Evolutionary conservation across 2,113 vertebrate species (phyloP), one percentile per base, ranked within the genome.

Genomic region (Pampusana beccarii): DNA sequence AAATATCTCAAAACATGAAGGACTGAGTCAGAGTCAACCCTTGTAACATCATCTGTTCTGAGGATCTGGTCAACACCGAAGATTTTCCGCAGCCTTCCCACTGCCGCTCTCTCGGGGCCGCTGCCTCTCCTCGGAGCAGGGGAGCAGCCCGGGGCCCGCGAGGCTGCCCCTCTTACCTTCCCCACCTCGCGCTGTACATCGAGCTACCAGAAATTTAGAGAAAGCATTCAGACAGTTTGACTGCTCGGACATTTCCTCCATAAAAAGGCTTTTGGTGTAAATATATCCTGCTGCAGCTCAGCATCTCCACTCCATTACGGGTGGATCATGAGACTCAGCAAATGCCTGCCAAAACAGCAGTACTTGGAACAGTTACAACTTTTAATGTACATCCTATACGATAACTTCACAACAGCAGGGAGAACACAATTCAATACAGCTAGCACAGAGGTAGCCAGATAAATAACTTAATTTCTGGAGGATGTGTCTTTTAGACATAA

Each of bases 221-320:
- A 50, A 67, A 67, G 36, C 78, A 40, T 31, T 48, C 10, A 20
- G 80, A 54, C 69, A 65, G 53, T 40, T 61, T 0, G 0, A 34
- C 44, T 34, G 48, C 88, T 95, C 25, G 36, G 72, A 89, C 5
- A 9, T 7, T 78, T 86, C 71, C 91, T 83, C 88, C 50, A 29
- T 1, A 6, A 66, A 60, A 94, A 91, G 73, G 64, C 95, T 92
- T 86, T 60, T 21, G 74, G 82, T 57, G 88, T 86, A 93, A 95
- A 93, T 85, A 88, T 69, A 94, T 84, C 93, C 86, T 71, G 64
- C 92, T 89, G 90, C 90, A 92, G 95, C 72, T 93, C 88, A 90
- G 96, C 95, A 94, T 92, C 95, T 94, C 82, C 88, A 54, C 90
- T 95, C 93, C 93, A 92, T 95, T 91, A 95, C 3, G 5, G 72